Evolutionary conservation across 2,113 vertebrate genomes (phyloP), one percentile per base, ranked within the genome.

Genomic region (Hippoglossus stenolepis): DNA sequence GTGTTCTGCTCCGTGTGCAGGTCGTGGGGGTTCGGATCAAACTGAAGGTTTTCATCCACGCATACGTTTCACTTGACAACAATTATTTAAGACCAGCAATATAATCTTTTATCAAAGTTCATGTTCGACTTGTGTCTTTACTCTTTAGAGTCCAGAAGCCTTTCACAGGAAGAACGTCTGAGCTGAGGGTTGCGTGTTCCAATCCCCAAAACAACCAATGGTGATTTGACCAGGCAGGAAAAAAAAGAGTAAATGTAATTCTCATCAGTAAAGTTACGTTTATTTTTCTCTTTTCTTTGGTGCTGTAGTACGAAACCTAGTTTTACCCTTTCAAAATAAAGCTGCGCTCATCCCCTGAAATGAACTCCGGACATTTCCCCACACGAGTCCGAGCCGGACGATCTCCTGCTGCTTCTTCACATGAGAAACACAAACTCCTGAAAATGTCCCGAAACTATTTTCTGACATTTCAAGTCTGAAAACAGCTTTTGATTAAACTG

Each of bases 41-140:
- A 79, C 85, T 75, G 75, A 86, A 87, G 73, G 83, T 80, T 80
- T 80, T 90, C 70, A 71, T 73, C 73, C 21, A 79, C 79, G 28
- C 83, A 70, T 70, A 83, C 60, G 82, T 87, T 83, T 89, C 79
- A 86, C 75, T 86, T 85, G 86, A 85, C 59, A 28, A 87, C 69
- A 78, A 83, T 90, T 92, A 94, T 93, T 94, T 93, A 93, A 93
- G 82, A 92, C 75, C 83, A 88, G 84, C 84, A 91, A 92, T 92
- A 92, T 93, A 91, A 89, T 83, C 85, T 87, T 90, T 91, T 71
- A 81, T 86, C 43, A 24, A 87, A 89, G 77, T 83, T 76, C 21
- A 60, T 1, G 9, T 57, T 21, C 11, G 70, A 61, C 78, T 64
- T 80, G 59, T 75, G 73, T 89, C 75, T 84, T 79, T 62, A 13